Percentiles rank a stretch among this genome's conserved stretches.
phyloP scores from a whole-genome alignment of 2,113 vertebrate species.

The Scalopus aquaticus region DNA sequence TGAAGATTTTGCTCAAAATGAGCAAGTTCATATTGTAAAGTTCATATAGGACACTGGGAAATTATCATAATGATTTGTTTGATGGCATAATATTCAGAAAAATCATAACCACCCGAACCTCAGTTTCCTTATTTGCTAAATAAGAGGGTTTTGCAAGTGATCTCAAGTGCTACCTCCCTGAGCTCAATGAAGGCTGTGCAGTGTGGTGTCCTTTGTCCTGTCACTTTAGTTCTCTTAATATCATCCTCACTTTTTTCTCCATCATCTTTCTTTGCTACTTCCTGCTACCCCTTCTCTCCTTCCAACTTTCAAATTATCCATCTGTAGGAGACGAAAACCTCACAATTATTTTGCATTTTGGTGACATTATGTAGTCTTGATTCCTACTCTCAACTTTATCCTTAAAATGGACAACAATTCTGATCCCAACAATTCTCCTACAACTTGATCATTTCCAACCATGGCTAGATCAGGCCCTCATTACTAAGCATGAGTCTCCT shows the following conservation, averaged over 20 bases:
- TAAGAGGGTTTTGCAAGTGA: not conserved
- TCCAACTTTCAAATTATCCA: not conserved
- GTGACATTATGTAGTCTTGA: accelerated
- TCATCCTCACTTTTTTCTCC: not conserved
- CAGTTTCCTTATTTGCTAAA: not conserved
- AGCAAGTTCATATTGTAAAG: not conserved
- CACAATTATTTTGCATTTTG: not conserved
- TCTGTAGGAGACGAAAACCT: not conserved
- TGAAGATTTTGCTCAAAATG: not conserved
- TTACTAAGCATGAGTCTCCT: not conserved
- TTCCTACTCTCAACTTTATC: not conserved
- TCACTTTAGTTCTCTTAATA: not conserved
- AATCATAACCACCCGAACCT: not conserved
- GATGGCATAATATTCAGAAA: not conserved
- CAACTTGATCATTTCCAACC: not conserved
- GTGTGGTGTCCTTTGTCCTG: not conserved
- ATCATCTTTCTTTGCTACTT: accelerated
- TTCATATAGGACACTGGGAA: not conserved
- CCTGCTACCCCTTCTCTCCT: no score
- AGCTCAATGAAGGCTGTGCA: no score
- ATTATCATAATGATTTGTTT: not conserved
- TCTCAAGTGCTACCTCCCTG: not conserved
- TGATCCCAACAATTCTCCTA: not conserved
- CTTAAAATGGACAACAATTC: not conserved
- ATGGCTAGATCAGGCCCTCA: not conserved